Conservation (phyloP, 2,113 vertebrate species). For the Tapirus terrestris region DNA sequence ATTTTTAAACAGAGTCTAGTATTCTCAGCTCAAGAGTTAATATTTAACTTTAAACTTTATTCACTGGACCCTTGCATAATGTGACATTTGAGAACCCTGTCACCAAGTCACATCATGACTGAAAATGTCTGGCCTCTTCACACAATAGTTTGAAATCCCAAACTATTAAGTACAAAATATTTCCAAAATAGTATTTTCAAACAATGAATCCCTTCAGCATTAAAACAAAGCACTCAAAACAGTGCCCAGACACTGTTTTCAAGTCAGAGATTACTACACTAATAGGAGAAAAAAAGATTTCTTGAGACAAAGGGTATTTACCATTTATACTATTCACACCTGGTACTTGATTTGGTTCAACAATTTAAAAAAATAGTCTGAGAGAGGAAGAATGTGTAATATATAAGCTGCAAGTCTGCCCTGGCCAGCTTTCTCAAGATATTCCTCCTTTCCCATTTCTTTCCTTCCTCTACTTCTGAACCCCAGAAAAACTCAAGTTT, state of each 20-base stretch:
- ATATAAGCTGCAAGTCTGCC: background rate
- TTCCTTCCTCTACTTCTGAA: slow-evolving; percentile 12
- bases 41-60: slow-evolving; percentile 56
- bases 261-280: background rate
- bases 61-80: slow-evolving; percentile 11
- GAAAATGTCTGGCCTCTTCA: slow-evolving; percentile 20
- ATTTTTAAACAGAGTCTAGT: slow-evolving; percentile 2
- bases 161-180: background rate
- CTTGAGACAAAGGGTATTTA: background rate
- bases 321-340: background rate
- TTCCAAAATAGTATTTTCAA: background rate
- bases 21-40: slow-evolving; percentile 44
- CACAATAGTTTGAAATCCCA: background rate
- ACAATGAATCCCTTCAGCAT: background rate
- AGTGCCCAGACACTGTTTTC: background rate
- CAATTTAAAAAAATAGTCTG: background rate
- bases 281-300: background rate
- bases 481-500: background rate
- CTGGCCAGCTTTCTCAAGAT: background rate
- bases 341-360: background rate
- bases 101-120: background rate
- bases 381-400: background rate
- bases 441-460: background rate
- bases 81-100: slow-evolving; percentile 18
- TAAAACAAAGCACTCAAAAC: background rate